phyloP scores from a whole-genome alignment of 1,140 invertebrate genomes.

The Dolichoris vasculosae region DNA sequence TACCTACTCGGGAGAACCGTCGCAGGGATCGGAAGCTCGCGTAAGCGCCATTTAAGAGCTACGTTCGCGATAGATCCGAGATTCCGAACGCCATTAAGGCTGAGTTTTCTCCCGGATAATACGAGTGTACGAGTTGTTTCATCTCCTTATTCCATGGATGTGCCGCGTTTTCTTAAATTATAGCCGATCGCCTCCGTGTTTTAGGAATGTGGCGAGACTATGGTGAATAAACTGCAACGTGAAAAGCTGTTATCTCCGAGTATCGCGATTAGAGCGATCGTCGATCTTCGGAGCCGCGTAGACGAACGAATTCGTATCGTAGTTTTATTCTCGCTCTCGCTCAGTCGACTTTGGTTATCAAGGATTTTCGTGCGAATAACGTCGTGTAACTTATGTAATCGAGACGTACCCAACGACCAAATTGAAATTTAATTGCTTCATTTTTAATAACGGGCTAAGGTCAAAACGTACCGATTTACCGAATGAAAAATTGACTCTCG shows the following conservation, averaged over 20 bases:
- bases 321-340: neutral
- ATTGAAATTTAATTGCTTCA: neutral
- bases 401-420: neutral
- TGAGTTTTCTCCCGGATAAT: slow-evolving; percentile 32
- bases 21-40: neutral
- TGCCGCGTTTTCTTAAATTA: slow-evolving; percentile 10
- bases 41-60: slow-evolving; percentile 35
- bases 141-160: neutral
- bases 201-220: neutral
- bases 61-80: slow-evolving; percentile 13
- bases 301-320: neutral
- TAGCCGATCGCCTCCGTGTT: neutral
- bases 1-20: slow-evolving; percentile 59
- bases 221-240: neutral
- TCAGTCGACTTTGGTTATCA: neutral
- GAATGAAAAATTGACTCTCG: too few relatives aligned
- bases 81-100: slow-evolving; percentile 12
- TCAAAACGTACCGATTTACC: neutral
- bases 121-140: neutral
- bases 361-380: neutral
- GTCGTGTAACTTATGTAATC: neutral
- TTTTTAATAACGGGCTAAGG: neutral
- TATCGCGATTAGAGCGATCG: neutral
- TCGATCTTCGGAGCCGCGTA: neutral
- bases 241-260: neutral